Evolutionary conservation across 1,140 invertebrate genomes (phyloP).

Genomic region (Hyles euphorbiae): DNA sequence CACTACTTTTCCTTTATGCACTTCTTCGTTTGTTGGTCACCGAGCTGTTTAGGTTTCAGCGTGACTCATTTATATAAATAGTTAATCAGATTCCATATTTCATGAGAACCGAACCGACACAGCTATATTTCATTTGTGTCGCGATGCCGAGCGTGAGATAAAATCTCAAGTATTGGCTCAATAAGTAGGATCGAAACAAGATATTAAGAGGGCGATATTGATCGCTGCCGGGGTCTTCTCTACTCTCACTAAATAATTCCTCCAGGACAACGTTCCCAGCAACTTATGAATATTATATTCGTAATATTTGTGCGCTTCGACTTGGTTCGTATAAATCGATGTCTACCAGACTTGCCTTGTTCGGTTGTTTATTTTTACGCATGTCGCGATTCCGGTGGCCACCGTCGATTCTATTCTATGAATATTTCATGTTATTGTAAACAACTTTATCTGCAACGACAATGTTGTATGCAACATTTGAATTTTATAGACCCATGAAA

Average conservation of each 20-base stretch:
- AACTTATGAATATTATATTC: too few relatives aligned
- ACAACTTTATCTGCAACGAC: slow-evolving; percentile 50
- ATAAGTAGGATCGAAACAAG: slow-evolving; percentile 41
- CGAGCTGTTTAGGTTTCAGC: slow-evolving; percentile 2
- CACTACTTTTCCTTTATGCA: too few relatives aligned
- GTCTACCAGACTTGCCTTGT: not conserved
- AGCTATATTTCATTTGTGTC: slow-evolving; percentile 54
- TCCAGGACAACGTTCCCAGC: too few relatives aligned
- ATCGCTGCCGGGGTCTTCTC: slow-evolving; percentile 21
- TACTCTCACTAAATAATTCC: slow-evolving; percentile 5
- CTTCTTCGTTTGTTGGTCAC: too few relatives aligned
- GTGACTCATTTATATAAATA: slow-evolving; percentile 37
- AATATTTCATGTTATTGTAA: slow-evolving; percentile 63
- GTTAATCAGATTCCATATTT: slow-evolving; percentile 46
- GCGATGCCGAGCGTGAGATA: slow-evolving; percentile 44
- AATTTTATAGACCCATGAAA: slow-evolving; percentile 45
- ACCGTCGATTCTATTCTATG: slow-evolving; percentile 40
- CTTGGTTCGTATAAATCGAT: not conserved
- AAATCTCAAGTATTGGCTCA: slow-evolving; percentile 45
- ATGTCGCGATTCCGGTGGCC: slow-evolving; percentile 29
- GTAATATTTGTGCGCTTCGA: not conserved
- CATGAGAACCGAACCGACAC: slow-evolving; percentile 34
- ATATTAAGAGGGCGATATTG: slow-evolving; percentile 36
- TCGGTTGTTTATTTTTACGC: slow-evolving; percentile 6
- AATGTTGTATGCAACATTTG: slow-evolving; percentile 49